Conservation (phyloP, 2,888 invertebrate genomes). For the Plemyria rubiginata region DNA sequence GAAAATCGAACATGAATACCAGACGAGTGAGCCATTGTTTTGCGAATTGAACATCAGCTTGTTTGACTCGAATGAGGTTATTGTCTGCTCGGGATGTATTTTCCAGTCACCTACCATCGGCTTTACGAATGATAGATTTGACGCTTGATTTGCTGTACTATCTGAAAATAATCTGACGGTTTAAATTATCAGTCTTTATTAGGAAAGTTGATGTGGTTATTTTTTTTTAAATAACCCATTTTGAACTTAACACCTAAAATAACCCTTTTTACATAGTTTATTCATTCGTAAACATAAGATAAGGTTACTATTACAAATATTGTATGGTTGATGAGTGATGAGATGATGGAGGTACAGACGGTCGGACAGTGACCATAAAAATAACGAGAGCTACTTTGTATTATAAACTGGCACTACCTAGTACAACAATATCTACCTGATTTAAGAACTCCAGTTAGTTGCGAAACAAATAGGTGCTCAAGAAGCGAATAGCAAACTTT, state of each 20-base stretch:
- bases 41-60: constrained; percentile 38
- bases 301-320: too few relatives aligned
- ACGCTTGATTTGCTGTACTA: constrained; percentile 35
- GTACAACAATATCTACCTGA: constrained; percentile 37
- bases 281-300: too few relatives aligned
- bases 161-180: constrained; percentile 33
- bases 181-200: constrained; percentile 9
- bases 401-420: constrained; percentile 20
- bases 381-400: constrained; percentile 1
- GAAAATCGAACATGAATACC: constrained; percentile 38
- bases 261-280: too few relatives aligned
- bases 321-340: too few relatives aligned
- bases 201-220: not conserved
- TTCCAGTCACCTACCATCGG: constrained; percentile 34
- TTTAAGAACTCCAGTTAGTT: constrained; percentile 50
- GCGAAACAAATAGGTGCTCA: constrained; percentile 57
- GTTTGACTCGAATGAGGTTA: constrained; percentile 41
- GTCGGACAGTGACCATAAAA: not conserved
- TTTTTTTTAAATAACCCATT: too few relatives aligned
- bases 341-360: not conserved
- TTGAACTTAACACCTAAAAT: too few relatives aligned
- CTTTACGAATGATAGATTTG: constrained; percentile 40
- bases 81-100: constrained; percentile 37
- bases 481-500: constrained; percentile 68
- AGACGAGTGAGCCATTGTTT: constrained; percentile 40